Evolutionary conservation across 2,888 invertebrate genomes (phyloP).

Genomic region (Erpobdella octoculata): DNA sequence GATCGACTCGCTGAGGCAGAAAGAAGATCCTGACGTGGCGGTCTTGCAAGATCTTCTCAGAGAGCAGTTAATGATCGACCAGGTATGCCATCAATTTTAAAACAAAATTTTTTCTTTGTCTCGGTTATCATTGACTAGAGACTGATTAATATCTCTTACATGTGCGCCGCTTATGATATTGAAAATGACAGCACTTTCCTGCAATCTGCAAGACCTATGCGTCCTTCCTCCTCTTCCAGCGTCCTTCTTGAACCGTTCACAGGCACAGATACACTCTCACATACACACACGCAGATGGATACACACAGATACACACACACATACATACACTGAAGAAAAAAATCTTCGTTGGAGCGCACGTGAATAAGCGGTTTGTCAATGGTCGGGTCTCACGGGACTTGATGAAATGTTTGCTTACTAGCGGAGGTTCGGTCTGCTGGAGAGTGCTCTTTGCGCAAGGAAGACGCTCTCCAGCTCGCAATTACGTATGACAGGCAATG

Average conservation of each 20-base stretch:
- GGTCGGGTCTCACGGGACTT: background rate
- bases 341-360: background rate
- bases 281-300: background rate
- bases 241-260: too few relatives aligned
- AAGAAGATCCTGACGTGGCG: background rate
- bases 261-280: background rate
- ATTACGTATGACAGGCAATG: slow-evolving; percentile 4
- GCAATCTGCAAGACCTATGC: too few relatives aligned
- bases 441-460: slow-evolving; percentile 8
- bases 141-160: too few relatives aligned
- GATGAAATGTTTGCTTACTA: slow-evolving; percentile 1
- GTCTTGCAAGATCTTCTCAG: background rate
- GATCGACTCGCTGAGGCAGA: background rate
- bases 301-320: background rate
- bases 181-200: too few relatives aligned
- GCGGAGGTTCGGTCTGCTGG: background rate
- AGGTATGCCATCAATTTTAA: too few relatives aligned
- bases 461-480: slow-evolving; percentile 4
- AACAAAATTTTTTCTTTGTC: too few relatives aligned
- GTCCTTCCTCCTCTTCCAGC: too few relatives aligned
- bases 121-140: too few relatives aligned
- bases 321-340: background rate
- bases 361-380: background rate
- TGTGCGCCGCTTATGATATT: too few relatives aligned
- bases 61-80: slow-evolving; percentile 12